Percentiles rank a stretch among this genome's conserved stretches.
Conservation (phyloP, 2,113 vertebrate species). For the Lepus europaeus region DNA sequence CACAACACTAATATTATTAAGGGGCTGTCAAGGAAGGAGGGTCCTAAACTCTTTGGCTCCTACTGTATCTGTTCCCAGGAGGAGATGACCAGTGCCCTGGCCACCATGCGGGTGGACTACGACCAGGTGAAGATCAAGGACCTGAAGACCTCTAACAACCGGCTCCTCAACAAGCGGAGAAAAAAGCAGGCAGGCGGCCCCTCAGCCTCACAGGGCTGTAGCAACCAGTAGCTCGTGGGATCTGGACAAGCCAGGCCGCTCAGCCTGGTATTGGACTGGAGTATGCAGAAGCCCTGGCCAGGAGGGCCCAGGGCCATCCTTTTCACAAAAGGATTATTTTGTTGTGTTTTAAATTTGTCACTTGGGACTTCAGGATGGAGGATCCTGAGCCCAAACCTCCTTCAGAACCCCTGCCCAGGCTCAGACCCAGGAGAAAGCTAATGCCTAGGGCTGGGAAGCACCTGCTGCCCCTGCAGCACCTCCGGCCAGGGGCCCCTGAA, state of each 20-base stretch:
- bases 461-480: not conserved
- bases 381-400: not conserved
- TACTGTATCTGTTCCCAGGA: constrained; percentile 88
- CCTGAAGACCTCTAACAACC: constrained; percentile 97
- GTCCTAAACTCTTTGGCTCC: not conserved
- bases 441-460: not conserved
- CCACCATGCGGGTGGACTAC: constrained; percentile 98
- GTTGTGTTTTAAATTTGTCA: constrained; percentile 43
- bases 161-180: constrained; percentile 96
- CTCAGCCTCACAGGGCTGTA: constrained; percentile 89
- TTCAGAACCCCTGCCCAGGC: not conserved
- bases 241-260: not conserved
- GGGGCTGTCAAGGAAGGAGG: not conserved
- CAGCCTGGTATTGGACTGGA: constrained; percentile 27
- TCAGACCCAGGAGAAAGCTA: not conserved
- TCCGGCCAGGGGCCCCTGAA: not conserved
- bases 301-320: constrained; percentile 3
- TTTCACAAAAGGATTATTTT: constrained; percentile 55
- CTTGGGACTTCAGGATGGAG: constrained; percentile 40
- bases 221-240: constrained; percentile 88
- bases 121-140: constrained; percentile 99
- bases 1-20: not conserved
- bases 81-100: constrained; percentile 98
- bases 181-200: constrained; percentile 91
- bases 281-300: constrained; percentile 60